Conservation (phyloP, 2,797 vertebrate species). For the Sphenodon punctatus region DNA sequence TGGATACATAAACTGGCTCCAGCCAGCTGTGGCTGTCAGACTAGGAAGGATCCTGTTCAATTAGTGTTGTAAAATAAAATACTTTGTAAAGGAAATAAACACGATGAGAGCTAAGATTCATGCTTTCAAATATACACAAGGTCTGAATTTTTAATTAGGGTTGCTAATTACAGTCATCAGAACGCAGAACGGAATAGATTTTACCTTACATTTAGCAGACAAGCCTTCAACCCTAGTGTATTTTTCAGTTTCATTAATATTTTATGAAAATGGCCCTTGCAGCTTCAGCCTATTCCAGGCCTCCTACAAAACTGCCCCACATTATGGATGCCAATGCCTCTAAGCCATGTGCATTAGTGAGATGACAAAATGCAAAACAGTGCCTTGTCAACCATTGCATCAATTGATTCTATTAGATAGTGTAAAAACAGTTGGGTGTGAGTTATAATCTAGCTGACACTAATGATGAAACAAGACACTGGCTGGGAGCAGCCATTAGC, state of each 20-base stretch:
- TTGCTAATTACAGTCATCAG: conserved; percentile 99
- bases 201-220: conserved; percentile 91
- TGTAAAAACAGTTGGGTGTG: conserved; percentile 98
- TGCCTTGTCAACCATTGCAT: conserved; percentile 90
- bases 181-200: conserved; percentile 98
- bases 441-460: conserved; percentile 98
- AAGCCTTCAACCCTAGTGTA: conserved; percentile 94
- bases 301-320: conserved; percentile 92
- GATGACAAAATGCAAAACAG: conserved; percentile 92
- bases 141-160: conserved; percentile 99
- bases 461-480: conserved; percentile 98
- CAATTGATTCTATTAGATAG: conserved; percentile 98
- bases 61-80: conserved; percentile 96
- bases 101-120: conserved; percentile 93
- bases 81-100: conserved; percentile 99
- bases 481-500: conserved; percentile 92
- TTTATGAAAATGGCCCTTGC: conserved; percentile 99
- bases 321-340: conserved; percentile 98
- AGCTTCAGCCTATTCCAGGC: conserved; percentile 96
- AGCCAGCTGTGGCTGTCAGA: conserved; percentile 82
- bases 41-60: conserved; percentile 85
- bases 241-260: conserved; percentile 99
- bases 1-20: conserved; percentile 84
- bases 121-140: conserved; percentile 99
- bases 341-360: conserved; percentile 92